A percentile compares a stretch with the other conserved stretches of the same genome.
phyloP scores from a whole-genome alignment of 1,140 invertebrate genomes.

The Triops longicaudatus region DNA sequence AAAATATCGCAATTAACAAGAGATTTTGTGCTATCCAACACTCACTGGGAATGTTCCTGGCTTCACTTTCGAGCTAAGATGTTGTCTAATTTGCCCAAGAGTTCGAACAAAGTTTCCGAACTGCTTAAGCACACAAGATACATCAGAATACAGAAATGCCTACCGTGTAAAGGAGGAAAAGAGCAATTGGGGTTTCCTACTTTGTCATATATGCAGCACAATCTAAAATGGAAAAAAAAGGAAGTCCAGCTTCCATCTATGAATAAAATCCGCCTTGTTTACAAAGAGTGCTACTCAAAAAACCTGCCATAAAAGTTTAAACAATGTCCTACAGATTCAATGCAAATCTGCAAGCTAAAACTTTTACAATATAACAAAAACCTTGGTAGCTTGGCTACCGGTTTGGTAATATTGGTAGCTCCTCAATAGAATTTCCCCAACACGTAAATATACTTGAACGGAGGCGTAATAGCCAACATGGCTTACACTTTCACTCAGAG shows the following conservation, averaged over 20 bases:
- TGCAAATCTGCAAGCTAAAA: neutral
- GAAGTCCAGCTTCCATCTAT: neutral
- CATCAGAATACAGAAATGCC: neutral
- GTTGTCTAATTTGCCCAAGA: neutral
- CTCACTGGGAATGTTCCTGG: slow-evolving; percentile 6
- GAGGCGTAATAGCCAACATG: slow-evolving; percentile 23
- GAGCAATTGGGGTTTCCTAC: neutral
- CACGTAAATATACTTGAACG: neutral
- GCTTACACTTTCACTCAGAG: slow-evolving; percentile 22
- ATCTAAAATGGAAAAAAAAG: neutral
- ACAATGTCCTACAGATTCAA: neutral
- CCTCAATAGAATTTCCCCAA: neutral
- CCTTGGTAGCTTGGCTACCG: slow-evolving; percentile 9
- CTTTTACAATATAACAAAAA: neutral
- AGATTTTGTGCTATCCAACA: neutral
- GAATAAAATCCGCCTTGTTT: neutral
- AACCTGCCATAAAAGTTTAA: neutral
- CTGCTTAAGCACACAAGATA: neutral
- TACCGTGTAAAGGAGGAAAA: neutral
- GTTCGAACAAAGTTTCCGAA: neutral
- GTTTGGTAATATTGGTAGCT: neutral
- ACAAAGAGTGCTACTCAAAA: neutral
- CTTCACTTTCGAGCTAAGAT: neutral
- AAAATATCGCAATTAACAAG: slow-evolving; percentile 8
- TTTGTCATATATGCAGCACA: neutral